A percentile compares a stretch with the other conserved stretches of the same genome.
Evolutionary conservation across 1,140 invertebrate species (phyloP).

Genomic region (Trichogramma pretiosum): DNA sequence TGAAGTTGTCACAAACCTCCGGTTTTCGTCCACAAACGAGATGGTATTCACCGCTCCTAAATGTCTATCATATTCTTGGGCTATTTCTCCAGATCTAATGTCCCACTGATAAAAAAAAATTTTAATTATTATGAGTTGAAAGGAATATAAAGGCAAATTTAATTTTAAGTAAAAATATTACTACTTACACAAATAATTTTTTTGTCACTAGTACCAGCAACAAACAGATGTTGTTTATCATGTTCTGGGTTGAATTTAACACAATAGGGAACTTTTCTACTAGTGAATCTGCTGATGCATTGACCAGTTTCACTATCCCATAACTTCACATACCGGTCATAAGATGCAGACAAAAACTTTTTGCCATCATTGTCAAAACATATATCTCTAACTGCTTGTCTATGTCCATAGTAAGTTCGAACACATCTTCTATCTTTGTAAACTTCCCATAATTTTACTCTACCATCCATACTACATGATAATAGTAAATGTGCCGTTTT

Average conservation of each 20-base stretch:
- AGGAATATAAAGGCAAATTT: neutral
- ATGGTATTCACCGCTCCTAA: constrained; percentile 97
- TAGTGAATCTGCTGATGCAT: constrained; percentile 86
- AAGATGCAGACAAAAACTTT: constrained; percentile 88
- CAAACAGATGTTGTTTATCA: constrained; percentile 95
- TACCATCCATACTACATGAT: constrained; percentile 93
- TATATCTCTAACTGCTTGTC: constrained; percentile 93
- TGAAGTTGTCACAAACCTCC: constrained; percentile 94
- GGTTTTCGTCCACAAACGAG: constrained; percentile 97
- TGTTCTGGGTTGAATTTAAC: constrained; percentile 96
- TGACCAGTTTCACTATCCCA: constrained; percentile 99
- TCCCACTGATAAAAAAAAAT: constrained; percentile 74
- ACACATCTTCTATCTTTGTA: constrained; percentile 91
- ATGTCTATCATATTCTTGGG: constrained; percentile 98
- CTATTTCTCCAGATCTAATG: constrained; percentile 84
- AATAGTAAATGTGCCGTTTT: constrained; percentile 88
- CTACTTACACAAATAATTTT: constrained; percentile 94
- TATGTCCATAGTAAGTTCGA: constrained; percentile 93
- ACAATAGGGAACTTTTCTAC: constrained; percentile 92
- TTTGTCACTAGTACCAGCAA: constrained; percentile 97
- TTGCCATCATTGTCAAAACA: constrained; percentile 92
- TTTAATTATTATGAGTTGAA: constrained; percentile 11
- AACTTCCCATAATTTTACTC: constrained; percentile 97
- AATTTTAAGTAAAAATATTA: neutral
- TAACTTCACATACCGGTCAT: constrained; percentile 89